Evolutionary conservation across 2,797 vertebrate species (phyloP).

Genomic region (Brachymystax lenok): DNA sequence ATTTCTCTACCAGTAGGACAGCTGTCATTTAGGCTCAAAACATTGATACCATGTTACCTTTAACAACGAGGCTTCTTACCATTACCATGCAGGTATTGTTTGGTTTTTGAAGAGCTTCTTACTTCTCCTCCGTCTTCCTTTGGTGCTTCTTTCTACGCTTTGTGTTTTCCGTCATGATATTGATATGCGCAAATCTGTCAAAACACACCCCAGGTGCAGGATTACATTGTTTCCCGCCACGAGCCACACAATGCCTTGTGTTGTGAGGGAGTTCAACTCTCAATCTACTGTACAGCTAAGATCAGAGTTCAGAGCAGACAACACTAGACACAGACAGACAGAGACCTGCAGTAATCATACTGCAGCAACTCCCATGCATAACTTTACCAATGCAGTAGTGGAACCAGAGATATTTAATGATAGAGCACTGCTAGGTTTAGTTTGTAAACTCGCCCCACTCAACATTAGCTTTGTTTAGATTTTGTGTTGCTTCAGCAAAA

Average conservation of each 20-base stretch:
- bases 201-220: not conserved
- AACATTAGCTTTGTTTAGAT: conserved; percentile 1
- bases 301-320: conserved; percentile 50
- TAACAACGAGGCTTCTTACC: not conserved
- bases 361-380: conserved; percentile 34
- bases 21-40: conserved; percentile 2
- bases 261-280: conserved; percentile 43
- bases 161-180: not conserved
- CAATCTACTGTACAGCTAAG: conserved; percentile 37
- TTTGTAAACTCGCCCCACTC: conserved; percentile 7
- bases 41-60: not conserved
- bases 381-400: conserved; percentile 34
- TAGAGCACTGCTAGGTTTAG: conserved; percentile 16
- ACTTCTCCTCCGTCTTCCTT: conserved; percentile 31
- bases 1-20: conserved; percentile 8
- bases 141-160: conserved; percentile 40
- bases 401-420: conserved; percentile 3
- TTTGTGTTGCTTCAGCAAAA: conserved; percentile 20
- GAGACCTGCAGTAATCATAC: conserved; percentile 16
- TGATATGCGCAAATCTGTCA: not conserved
- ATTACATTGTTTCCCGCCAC: conserved; percentile 54
- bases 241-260: conserved; percentile 63
- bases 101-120: conserved; percentile 7
- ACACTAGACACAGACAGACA: conserved; percentile 28
- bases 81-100: conserved; percentile 28